Conservation (phyloP, 2,113 vertebrate species). For the Irena cyanogastra region DNA sequence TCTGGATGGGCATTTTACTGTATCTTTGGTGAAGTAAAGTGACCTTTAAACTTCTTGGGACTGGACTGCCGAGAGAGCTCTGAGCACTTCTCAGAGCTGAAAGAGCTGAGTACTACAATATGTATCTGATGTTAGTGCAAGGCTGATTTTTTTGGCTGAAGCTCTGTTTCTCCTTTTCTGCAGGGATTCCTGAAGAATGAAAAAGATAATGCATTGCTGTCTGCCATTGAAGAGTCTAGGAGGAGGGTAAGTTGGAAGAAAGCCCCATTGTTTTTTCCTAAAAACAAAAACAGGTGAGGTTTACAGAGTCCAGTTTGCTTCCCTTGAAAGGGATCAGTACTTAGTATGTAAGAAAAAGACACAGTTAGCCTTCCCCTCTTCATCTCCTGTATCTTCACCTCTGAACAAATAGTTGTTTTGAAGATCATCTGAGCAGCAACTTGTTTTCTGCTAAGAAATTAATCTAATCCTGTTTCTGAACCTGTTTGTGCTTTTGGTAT, state of each 20-base stretch:
- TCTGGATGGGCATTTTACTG: neutral
- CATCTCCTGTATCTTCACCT: neutral
- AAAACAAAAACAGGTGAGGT: neutral
- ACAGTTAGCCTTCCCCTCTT: neutral
- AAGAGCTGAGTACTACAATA: neutral
- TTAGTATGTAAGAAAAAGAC: neutral
- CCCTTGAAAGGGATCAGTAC: neutral
- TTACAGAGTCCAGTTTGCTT: neutral
- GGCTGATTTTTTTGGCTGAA: neutral
- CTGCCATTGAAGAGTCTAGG: slow-evolving; percentile 94
- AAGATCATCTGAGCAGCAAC: neutral
- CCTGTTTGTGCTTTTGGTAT: neutral
- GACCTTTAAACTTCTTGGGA: slow-evolving; percentile 19
- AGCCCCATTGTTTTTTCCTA: fast-evolving
- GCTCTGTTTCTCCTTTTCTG: slow-evolving; percentile 10
- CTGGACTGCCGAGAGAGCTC: neutral
- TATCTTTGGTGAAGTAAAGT: neutral
- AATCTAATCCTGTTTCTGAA: neutral
- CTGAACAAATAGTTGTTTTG: neutral
- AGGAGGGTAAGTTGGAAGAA: slow-evolving; percentile 83
- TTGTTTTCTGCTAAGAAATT: neutral
- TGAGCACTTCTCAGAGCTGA: neutral
- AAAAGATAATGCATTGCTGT: slow-evolving; percentile 93
- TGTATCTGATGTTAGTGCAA: neutral
- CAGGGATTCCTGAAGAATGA: slow-evolving; percentile 98